phyloP scores from a whole-genome alignment of 2,113 vertebrate genomes.

The Oreochromis niloticus region DNA sequence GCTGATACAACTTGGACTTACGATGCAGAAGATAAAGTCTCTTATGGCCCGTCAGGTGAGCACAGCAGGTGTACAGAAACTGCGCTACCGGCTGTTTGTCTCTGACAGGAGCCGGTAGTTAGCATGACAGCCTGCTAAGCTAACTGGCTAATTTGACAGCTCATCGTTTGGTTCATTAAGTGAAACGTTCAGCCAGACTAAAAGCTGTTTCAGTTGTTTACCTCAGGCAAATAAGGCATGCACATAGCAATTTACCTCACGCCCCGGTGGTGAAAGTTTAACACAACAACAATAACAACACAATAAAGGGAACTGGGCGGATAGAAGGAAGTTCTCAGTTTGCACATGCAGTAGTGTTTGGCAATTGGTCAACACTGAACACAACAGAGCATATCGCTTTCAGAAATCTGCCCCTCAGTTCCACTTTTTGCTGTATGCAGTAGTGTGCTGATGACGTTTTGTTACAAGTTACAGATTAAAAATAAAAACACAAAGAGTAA shows the following conservation, averaged over 20 bases:
- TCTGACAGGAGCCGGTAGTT: slow-evolving; percentile 4
- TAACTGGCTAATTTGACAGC: slow-evolving; percentile 58
- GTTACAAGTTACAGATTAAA: background rate
- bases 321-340: slow-evolving; percentile 30
- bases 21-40: slow-evolving; percentile 97
- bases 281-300: background rate
- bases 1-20: background rate
- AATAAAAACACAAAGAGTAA: background rate
- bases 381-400: background rate
- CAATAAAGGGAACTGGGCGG: slow-evolving; percentile 1
- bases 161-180: background rate
- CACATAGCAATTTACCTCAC: background rate
- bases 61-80: background rate
- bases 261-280: background rate
- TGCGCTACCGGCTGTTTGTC: background rate
- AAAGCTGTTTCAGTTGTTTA: background rate
- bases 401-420: background rate
- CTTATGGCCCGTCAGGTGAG: slow-evolving; percentile 95
- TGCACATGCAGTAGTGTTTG: slow-evolving; percentile 5
- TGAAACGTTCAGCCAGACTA: background rate
- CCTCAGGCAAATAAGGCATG: background rate
- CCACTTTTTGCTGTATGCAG: background rate
- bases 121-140: slow-evolving; percentile 36
- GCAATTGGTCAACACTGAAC: background rate
- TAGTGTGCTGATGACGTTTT: background rate